Evolutionary conservation across 2,797 vertebrate species (phyloP).

Genomic region (Rallus crepitans): DNA sequence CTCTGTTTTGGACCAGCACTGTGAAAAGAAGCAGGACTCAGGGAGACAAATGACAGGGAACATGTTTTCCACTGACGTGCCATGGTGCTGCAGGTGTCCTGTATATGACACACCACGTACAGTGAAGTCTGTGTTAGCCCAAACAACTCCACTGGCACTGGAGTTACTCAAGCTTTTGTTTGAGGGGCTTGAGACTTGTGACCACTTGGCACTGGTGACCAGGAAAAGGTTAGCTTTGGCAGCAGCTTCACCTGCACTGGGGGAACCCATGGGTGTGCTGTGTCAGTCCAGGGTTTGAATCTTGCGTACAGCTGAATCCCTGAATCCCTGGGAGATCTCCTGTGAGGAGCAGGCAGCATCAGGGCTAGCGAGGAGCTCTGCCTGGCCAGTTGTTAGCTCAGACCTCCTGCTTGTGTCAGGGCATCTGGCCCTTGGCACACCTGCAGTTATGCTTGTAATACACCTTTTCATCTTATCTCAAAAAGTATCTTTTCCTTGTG

Average conservation of each 20-base stretch:
- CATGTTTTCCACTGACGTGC: background rate
- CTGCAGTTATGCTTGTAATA: background rate
- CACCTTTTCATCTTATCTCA: background rate
- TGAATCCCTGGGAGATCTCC: background rate
- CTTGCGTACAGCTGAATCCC: background rate
- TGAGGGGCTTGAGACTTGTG: background rate
- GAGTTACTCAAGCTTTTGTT: background rate
- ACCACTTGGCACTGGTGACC: background rate
- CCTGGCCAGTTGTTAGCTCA: background rate
- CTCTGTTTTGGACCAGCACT: background rate
- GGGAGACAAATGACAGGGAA: background rate
- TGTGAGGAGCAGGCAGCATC: background rate
- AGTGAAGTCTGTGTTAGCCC: background rate
- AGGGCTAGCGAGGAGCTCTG: background rate
- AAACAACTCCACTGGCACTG: background rate
- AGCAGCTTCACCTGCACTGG: background rate
- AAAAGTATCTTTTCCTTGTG: background rate
- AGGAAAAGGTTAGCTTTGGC: background rate
- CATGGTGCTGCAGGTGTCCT: background rate
- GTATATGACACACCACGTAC: accelerated
- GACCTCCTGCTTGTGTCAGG: background rate
- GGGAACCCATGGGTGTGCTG: accelerated
- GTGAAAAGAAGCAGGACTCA: background rate
- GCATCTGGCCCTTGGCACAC: background rate
- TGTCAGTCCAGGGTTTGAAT: background rate